Percentiles rank a stretch among this genome's conserved stretches.
Evolutionary conservation across 2,797 vertebrate species (phyloP).

Genomic region (Odontamblyopus rebecca): DNA sequence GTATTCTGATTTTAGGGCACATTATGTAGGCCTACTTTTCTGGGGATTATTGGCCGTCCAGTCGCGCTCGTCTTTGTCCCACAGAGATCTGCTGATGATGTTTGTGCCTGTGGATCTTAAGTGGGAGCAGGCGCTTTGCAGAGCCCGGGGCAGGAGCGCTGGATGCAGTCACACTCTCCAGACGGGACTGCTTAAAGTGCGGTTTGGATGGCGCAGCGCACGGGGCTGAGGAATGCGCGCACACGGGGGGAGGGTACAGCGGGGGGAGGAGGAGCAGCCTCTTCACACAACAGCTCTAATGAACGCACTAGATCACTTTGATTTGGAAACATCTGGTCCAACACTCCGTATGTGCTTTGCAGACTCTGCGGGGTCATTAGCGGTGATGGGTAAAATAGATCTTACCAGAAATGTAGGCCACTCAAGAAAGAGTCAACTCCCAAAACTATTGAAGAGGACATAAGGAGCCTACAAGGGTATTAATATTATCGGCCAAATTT

Average conservation of each 20-base stretch:
- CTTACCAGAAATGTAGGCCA: too few relatives aligned
- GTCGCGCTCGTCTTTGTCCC: constrained; percentile 19
- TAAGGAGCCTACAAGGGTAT: too few relatives aligned
- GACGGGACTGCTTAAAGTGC: constrained; percentile 79
- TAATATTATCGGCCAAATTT: too few relatives aligned
- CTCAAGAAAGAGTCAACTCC: too few relatives aligned
- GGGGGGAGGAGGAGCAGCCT: constrained; percentile 5
- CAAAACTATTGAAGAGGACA: too few relatives aligned
- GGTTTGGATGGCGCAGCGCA: constrained; percentile 73
- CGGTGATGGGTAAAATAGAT: constrained; percentile 9
- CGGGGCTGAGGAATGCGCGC: constrained; percentile 67
- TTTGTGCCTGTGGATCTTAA: constrained; percentile 68
- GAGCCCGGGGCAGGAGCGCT: constrained; percentile 61
- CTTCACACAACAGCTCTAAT: constrained; percentile 47
- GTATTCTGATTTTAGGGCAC: neutral
- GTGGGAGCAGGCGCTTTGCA: constrained; percentile 73
- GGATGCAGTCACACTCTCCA: constrained; percentile 79
- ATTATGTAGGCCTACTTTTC: constrained; percentile 22
- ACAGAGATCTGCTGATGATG: constrained; percentile 77
- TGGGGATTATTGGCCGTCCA: constrained; percentile 35
- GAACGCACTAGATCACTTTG: constrained; percentile 61
- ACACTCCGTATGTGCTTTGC: constrained; percentile 15
- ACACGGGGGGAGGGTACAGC: constrained; percentile 35
- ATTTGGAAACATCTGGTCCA: constrained; percentile 59
- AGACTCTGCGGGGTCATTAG: constrained; percentile 28